Evolutionary conservation across 2,797 vertebrate genomes (phyloP).

Genomic region (Squalus acanthias): DNA sequence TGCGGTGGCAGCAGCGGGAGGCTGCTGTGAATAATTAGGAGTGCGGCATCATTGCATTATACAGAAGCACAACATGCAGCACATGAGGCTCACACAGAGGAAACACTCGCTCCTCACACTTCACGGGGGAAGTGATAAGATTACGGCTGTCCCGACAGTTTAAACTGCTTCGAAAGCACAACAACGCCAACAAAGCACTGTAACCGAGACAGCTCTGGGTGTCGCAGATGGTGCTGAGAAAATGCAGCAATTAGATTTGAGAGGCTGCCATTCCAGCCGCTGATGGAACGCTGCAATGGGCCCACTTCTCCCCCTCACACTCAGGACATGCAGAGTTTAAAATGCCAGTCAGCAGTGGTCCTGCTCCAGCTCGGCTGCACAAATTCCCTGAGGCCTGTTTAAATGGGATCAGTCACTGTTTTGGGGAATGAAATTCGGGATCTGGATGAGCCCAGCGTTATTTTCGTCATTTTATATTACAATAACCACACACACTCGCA

Average conservation of each 20-base stretch:
- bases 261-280: not conserved
- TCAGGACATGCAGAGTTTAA: not conserved
- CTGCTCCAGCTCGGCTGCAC: not conserved
- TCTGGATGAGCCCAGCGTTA: not conserved
- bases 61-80: not conserved
- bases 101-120: not conserved
- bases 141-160: not conserved
- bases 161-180: constrained; percentile 1
- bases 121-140: not conserved
- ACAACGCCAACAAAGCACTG: not conserved
- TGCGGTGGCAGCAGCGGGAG: not conserved
- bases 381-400: not conserved
- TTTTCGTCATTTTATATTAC: not conserved
- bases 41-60: not conserved
- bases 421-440: not conserved
- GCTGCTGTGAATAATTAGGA: not conserved
- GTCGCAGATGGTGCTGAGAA: not conserved
- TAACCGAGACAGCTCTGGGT: not conserved
- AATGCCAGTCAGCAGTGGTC: not conserved
- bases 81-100: not conserved
- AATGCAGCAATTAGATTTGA: not conserved
- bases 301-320: not conserved
- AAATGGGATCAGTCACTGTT: not conserved
- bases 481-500: not conserved
- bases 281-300: not conserved